Conservation (phyloP, 37 sponge, comb jelly and placozoan species). For the Beroe forskalii region DNA sequence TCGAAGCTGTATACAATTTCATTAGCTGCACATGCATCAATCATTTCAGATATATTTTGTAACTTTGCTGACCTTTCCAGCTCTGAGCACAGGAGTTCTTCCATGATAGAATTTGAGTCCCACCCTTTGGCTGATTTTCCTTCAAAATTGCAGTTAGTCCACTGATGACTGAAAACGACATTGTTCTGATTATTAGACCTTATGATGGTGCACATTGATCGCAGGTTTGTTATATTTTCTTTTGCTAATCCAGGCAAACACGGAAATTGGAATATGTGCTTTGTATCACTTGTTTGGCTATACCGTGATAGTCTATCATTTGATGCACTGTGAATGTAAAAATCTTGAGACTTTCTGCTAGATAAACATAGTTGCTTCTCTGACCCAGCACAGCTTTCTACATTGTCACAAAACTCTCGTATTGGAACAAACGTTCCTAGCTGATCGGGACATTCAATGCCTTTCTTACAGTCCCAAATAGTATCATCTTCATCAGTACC, state of each 20-base stretch:
- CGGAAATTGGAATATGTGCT: neutral
- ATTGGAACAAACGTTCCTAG: neutral
- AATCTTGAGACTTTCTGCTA: neutral
- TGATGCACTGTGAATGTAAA: too few relatives aligned
- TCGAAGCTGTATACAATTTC: neutral
- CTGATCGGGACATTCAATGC: neutral
- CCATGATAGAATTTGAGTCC: too few relatives aligned
- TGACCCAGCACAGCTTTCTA: neutral
- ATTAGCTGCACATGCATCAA: neutral
- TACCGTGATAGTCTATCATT: neutral
- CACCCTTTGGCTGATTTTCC: neutral
- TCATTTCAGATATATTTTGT: neutral
- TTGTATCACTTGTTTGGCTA: neutral
- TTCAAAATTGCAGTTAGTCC: neutral
- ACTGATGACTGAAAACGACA: neutral
- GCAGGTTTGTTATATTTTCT: neutral
- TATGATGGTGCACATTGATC: neutral
- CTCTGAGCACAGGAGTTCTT: neutral
- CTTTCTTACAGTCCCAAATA: neutral
- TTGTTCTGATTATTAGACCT: neutral
- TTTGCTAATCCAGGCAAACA: neutral
- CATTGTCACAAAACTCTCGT: neutral
- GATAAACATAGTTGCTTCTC: neutral
- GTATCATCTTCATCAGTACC: conserved; percentile 1
- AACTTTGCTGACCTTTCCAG: neutral